Base-by-base conservation (phyloP, 2,888 invertebrate genomes). In the Ectemnius lituratus region DNA sequence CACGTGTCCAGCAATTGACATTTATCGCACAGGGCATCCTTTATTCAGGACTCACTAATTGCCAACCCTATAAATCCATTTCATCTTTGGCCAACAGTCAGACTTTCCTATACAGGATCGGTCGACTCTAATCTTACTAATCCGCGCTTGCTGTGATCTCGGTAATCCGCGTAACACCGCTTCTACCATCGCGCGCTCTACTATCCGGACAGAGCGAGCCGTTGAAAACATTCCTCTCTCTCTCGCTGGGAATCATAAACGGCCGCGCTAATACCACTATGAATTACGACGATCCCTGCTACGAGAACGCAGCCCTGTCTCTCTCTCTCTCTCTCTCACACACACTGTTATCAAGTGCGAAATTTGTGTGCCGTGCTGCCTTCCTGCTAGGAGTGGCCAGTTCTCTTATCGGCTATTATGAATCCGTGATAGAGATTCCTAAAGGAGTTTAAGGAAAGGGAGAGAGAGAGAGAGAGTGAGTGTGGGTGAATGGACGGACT, bases 401-500 rank as follows among this genome's bases (percentile, higher is more conserved):
- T 23, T 11, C 37, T 37, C 37, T 37, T 37, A 37, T 37, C 37
- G 37, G 37, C 37, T 37, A 37, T 37, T 37, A 37, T 37, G 37
- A 4, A 37, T 37, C 11, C 37, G 1, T 37, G 37, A 37, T 37
- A 37, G 37, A 37, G 37, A 37, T 37, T 37, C 37, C 11, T 8
- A 11, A 0, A 6, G 37, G 37, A 37, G 37, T 37, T 37, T 37
- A 37, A 37, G 37, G 37, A 37, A 11, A 8, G 37, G 2, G 37
- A 37, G 3, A 37, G 28, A 37, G 28, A 37, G 28, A 37, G 37
- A 37, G 37, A 4, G 37, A 37, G 37, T 68, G 65, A 77, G 79
- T 81, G 70, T 72, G 78, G 72, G 73, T 71, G 79, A 11, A 67
- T 64, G 76, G 73, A 78, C 71, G 71, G 72, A 72, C 79, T 78